Conservation (phyloP, 2,113 vertebrate genomes). For the Erythrolamprus reginae region DNA sequence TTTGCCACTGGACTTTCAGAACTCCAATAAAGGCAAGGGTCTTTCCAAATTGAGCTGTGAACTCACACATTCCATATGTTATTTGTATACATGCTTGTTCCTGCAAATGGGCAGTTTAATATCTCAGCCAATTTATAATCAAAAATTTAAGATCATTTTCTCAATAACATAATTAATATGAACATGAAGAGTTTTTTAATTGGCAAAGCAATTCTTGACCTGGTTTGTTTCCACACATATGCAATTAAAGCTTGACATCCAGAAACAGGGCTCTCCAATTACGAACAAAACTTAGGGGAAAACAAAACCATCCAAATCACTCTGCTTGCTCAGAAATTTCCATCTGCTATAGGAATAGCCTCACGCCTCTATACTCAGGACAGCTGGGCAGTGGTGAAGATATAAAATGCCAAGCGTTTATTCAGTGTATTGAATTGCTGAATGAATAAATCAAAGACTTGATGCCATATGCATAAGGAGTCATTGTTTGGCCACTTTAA, state of each 20-base stretch:
- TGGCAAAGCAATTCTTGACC: not conserved
- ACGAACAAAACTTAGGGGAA: not conserved
- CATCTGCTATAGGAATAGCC: not conserved
- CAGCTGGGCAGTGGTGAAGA: not conserved
- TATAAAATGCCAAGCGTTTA: not conserved
- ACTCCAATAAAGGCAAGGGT: not conserved
- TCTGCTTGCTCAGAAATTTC: not conserved
- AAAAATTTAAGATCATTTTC: not conserved
- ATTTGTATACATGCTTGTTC: not conserved
- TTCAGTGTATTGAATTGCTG: not conserved
- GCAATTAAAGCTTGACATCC: not conserved
- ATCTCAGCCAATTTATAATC: not conserved
- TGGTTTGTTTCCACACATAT: not conserved
- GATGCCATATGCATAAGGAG: not conserved
- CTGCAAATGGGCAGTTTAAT: not conserved
- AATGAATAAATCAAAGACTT: not conserved
- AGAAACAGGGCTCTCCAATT: not conserved
- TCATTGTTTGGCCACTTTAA: not conserved
- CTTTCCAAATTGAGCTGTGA: not conserved
- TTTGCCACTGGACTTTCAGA: not conserved
- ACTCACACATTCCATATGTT: not conserved
- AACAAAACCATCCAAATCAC: not conserved
- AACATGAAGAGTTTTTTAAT: not conserved
- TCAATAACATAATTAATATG: rapidly evolving
- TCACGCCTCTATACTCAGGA: not conserved